Evolutionary conservation across 2,113 vertebrate genomes (phyloP).

Genomic region (Pelmatolapia mariae): DNA sequence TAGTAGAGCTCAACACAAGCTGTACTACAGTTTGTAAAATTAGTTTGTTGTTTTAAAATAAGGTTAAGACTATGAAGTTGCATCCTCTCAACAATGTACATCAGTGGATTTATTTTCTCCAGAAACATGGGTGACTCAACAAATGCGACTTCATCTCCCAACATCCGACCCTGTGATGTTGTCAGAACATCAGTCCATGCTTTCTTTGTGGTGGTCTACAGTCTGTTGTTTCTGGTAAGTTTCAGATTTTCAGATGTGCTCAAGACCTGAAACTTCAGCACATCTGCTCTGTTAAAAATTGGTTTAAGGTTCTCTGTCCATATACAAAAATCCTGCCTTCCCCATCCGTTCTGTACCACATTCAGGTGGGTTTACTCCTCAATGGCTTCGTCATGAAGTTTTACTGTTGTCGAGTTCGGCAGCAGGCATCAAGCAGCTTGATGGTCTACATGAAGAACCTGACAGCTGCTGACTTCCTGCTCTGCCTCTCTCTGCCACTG

Average conservation of each 20-base stretch:
- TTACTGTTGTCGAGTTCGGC: background rate
- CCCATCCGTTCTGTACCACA: rapidly evolving
- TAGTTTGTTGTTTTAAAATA: background rate
- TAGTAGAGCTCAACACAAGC: background rate
- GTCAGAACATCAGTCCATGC: rapidly evolving
- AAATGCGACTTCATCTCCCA: background rate
- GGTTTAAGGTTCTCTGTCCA: rapidly evolving
- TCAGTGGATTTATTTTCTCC: background rate
- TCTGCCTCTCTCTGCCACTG: background rate
- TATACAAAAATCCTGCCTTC: background rate
- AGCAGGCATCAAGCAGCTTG: background rate
- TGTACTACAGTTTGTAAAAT: background rate
- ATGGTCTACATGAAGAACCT: background rate
- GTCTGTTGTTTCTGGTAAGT: background rate
- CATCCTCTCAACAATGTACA: background rate
- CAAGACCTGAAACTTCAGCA: background rate
- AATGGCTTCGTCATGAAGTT: background rate
- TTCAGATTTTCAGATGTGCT: background rate
- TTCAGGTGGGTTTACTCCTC: background rate
- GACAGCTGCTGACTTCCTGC: background rate
- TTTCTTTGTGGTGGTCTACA: background rate
- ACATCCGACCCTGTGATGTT: rapidly evolving
- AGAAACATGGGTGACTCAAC: background rate
- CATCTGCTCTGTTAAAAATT: background rate
- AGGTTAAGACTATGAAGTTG: background rate